Conservation (phyloP, 2,113 vertebrate genomes). For the Etia nguti region DNA sequence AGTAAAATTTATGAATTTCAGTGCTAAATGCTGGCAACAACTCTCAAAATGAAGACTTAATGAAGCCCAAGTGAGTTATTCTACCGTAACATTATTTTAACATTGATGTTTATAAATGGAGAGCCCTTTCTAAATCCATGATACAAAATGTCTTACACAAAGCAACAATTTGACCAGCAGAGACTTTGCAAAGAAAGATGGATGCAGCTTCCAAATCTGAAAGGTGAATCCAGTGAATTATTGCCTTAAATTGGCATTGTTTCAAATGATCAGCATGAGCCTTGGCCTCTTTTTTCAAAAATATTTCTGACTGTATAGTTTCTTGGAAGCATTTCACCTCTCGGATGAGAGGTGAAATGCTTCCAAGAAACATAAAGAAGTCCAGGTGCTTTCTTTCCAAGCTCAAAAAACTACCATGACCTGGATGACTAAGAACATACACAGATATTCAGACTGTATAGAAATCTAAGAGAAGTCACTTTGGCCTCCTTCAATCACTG, state of each 20-base stretch:
- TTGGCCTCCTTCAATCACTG: neutral
- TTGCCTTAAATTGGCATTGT: neutral
- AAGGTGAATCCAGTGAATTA: neutral
- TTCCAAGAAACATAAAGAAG: neutral
- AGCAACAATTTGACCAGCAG: neutral
- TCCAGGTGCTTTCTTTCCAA: neutral
- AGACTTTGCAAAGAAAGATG: neutral
- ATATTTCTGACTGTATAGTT: neutral
- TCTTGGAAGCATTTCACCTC: neutral
- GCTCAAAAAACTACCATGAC: neutral
- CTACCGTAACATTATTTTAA: neutral
- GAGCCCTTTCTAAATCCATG: neutral
- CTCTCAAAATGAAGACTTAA: neutral
- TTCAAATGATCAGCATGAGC: neutral
- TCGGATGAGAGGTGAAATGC: too few species aligned
- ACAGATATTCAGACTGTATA: neutral
- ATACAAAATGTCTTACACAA: neutral
- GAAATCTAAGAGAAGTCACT: neutral
- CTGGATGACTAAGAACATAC: neutral
- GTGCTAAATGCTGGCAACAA: neutral
- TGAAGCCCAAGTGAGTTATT: neutral
- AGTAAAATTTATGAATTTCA: neutral
- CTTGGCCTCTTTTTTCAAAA: rapidly evolving
- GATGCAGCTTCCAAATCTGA: neutral
- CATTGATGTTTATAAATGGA: neutral